Evolutionary conservation across 2,797 vertebrate species (phyloP), one percentile per base, ranked within the genome.

Genomic region (Menidia menidia): DNA sequence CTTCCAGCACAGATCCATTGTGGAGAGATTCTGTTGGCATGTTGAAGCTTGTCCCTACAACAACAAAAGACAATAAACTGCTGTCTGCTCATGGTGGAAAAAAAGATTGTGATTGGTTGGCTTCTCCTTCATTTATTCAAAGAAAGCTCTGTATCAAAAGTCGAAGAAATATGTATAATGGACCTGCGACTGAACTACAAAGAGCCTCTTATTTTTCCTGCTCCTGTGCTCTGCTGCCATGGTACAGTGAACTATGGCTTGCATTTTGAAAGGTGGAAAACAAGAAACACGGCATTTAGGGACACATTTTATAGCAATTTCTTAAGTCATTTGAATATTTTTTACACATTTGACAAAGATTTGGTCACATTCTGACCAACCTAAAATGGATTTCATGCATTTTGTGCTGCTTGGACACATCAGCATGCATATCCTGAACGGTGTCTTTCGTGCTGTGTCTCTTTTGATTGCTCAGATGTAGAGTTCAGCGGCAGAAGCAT

Each of bases 1-100:
- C 80, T 81, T 78, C 72, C 72, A 84, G 86, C 77, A 64, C 61
- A 19, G 51, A 70, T 77, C 68, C 57, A 73, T 86, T 88, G 81
- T 83, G 73, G 57, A 13, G 58, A 65, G 55, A 75, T 64, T 83
- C 66, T 81, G 59, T 73, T 71, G 54, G 50, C 63, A 79, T 74
- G 73, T 73, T 71, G 63, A 62, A 51, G 73, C 50, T 76, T 69
- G 69, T 48, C 59, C 19, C 74, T 52, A 80, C 55, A 73, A 80
- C 79, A 81, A 85, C 75, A 82, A 87, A 62, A 65, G 64, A 71
- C 51, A 80, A 79, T 77, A 75, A 84, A 88, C 43, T 55, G 52
- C 57, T 71, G 64, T 63, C 78, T 77, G 60, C 73, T 61, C 74
- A 87, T 82, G 71, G 60, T 33, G 33, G 58, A 50, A 84, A 63